phyloP scores from a whole-genome alignment of 2,888 invertebrate genomes.

The Tricholauxania praeusta region DNA sequence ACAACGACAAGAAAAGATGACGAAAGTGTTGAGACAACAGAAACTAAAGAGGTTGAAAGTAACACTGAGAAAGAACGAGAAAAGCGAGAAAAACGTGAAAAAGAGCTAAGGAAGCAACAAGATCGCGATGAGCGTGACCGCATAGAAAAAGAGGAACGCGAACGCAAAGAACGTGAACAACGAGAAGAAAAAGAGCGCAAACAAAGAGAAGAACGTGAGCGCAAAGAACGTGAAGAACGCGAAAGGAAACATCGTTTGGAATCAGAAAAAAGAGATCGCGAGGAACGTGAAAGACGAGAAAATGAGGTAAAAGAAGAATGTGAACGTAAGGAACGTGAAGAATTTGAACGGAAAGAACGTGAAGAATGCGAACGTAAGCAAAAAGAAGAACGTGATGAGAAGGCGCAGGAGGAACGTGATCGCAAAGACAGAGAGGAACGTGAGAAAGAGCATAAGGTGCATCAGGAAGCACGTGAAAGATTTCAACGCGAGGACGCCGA shows the following conservation, averaged over 20 bases:
- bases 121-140: constrained; percentile 47
- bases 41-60: constrained; percentile 44
- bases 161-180: constrained; percentile 60
- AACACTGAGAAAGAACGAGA: constrained; percentile 45
- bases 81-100: constrained; percentile 43
- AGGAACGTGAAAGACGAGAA: constrained; percentile 51
- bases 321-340: constrained; percentile 54
- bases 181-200: constrained; percentile 45
- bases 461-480: constrained; percentile 54
- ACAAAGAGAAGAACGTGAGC: constrained; percentile 53
- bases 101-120: constrained; percentile 24
- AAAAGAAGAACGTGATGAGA: constrained; percentile 53
- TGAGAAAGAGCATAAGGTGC: constrained; percentile 54
- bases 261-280: constrained; percentile 53
- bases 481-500: constrained; percentile 48
- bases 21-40: constrained; percentile 54
- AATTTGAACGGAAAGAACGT: constrained; percentile 56
- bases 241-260: constrained; percentile 54
- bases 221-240: constrained; percentile 62
- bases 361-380: constrained; percentile 57
- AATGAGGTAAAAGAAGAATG: constrained; percentile 49
- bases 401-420: constrained; percentile 44
- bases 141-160: constrained; percentile 46
- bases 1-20: constrained; percentile 53
- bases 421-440: constrained; percentile 53